These are phyloP conservation scores for Tribolium madens DNA, from an alignment of 1,140 invertebrate genomes.

Conservation along the genomic window DNA sequence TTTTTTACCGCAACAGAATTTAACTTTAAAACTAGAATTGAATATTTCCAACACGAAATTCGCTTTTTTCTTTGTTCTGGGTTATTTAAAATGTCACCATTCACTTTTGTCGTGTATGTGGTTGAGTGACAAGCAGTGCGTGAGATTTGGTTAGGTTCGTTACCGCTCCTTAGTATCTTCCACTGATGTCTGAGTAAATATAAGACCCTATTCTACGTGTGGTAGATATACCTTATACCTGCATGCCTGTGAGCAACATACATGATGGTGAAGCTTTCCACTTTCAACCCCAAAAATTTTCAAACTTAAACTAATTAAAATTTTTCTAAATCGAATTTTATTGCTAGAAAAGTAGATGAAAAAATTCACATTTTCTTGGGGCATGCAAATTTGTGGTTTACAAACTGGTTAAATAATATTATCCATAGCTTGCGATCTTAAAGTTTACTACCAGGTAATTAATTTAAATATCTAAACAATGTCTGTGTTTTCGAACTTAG, in stretches of 20 bases:
- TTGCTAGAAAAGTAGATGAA: too few species aligned
- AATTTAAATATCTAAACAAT: constrained; percentile 30
- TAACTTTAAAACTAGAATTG: too few species aligned
- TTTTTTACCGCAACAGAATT: too few species aligned
- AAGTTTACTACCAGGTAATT: constrained; percentile 11
- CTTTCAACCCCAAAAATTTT: too few species aligned
- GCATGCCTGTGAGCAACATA: constrained; percentile 22
- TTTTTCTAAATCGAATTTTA: too few species aligned
- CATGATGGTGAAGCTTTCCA: constrained; percentile 17
- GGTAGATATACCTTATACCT: constrained; percentile 21
- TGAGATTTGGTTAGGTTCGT: constrained; percentile 53
- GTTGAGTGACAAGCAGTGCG: constrained; percentile 43
- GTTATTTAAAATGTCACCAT: constrained; percentile 40
- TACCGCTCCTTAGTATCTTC: constrained; percentile 48
- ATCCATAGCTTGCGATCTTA: background rate
- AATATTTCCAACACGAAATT: background rate
- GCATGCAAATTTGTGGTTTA: background rate
- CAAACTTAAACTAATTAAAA: too few species aligned
- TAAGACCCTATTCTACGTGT: constrained; percentile 39
- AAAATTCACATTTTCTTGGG: too few species aligned
- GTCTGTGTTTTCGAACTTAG: constrained; percentile 8
- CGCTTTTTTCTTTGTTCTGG: background rate
- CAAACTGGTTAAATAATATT: background rate
- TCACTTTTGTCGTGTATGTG: constrained; percentile 34
- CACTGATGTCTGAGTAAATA: constrained; percentile 46